Percentiles rank a stretch among this genome's conserved stretches.
phyloP scores from a whole-genome alignment of 2,113 vertebrate genomes.

The Nicator chloris region DNA sequence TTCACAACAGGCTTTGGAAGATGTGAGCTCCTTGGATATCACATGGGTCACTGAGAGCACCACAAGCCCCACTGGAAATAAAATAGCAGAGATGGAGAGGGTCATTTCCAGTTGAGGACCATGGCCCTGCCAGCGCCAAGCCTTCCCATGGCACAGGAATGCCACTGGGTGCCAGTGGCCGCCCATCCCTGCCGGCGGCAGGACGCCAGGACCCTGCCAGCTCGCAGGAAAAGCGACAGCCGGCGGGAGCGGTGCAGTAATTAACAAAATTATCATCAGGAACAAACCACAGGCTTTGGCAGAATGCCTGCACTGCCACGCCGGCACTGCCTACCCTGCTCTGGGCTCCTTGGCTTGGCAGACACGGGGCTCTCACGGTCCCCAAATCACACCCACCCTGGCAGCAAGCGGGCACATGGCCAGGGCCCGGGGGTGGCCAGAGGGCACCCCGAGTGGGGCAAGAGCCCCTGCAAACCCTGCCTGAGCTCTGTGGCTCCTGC shows the following conservation, averaged over 20 bases:
- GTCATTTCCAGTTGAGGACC: not conserved
- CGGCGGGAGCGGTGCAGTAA: rapidly evolving
- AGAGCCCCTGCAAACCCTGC: not conserved
- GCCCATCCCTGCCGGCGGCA: rapidly evolving
- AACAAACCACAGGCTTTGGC: not conserved
- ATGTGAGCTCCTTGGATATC: rapidly evolving
- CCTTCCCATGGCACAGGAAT: rapidly evolving
- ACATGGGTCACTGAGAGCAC: rapidly evolving
- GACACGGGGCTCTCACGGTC: rapidly evolving
- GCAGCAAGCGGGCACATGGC: rapidly evolving
- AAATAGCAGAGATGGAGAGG: not conserved
- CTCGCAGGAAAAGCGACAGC: not conserved
- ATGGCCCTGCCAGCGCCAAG: rapidly evolving
- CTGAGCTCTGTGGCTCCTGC: not conserved
- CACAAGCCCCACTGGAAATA: not conserved
- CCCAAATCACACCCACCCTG: not conserved
- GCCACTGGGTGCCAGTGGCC: rapidly evolving
- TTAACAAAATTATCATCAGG: not conserved
- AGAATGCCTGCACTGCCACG: rapidly evolving
- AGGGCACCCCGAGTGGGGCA: rapidly evolving
- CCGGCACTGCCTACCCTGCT: not conserved
- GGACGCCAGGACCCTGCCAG: not conserved
- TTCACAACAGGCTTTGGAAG: not conserved
- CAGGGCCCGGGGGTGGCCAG: rapidly evolving
- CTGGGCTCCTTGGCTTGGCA: rapidly evolving